Evolutionary conservation across 2,797 vertebrate genomes (phyloP).

Genomic region (Bradypodion ventrale): DNA sequence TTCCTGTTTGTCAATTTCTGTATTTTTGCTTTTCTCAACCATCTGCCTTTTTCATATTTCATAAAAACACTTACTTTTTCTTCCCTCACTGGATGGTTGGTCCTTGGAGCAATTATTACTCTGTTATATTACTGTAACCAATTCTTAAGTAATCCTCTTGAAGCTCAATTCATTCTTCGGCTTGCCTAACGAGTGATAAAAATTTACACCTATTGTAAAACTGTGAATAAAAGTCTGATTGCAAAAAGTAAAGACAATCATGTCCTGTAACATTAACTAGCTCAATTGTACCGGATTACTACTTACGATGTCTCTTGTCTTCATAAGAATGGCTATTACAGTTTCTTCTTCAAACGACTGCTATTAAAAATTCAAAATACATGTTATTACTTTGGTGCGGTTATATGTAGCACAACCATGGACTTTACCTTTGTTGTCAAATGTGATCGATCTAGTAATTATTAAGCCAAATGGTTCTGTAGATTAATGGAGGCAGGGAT

Average conservation of each 20-base stretch:
- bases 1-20: slow-evolving; percentile 44
- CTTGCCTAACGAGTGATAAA: slow-evolving; percentile 69
- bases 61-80: slow-evolving; percentile 33
- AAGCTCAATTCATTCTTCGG: slow-evolving; percentile 64
- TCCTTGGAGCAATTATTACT: slow-evolving; percentile 7
- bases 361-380: slow-evolving; percentile 50
- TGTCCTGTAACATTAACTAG: slow-evolving; percentile 61
- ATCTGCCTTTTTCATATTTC: slow-evolving; percentile 45
- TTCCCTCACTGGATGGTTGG: neutral
- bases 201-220: slow-evolving; percentile 73
- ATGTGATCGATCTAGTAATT: slow-evolving; percentile 54
- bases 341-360: slow-evolving; percentile 58
- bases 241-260: slow-evolving; percentile 66
- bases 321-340: slow-evolving; percentile 57
- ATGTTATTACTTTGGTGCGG: slow-evolving; percentile 51
- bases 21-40: neutral
- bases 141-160: slow-evolving; percentile 56
- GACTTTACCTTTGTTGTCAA: slow-evolving; percentile 29
- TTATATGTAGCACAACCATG: slow-evolving; percentile 42
- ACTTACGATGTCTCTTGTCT: slow-evolving; percentile 55
- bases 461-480: slow-evolving; percentile 41
- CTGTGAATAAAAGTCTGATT: slow-evolving; percentile 71
- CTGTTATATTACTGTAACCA: slow-evolving; percentile 34
- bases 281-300: slow-evolving; percentile 53
- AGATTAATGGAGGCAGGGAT: slow-evolving; percentile 10